A percentile compares a stretch with the other conserved stretches of the same genome.
Conservation (phyloP, 2,888 invertebrate species). For the Hyposoter dolosus region DNA sequence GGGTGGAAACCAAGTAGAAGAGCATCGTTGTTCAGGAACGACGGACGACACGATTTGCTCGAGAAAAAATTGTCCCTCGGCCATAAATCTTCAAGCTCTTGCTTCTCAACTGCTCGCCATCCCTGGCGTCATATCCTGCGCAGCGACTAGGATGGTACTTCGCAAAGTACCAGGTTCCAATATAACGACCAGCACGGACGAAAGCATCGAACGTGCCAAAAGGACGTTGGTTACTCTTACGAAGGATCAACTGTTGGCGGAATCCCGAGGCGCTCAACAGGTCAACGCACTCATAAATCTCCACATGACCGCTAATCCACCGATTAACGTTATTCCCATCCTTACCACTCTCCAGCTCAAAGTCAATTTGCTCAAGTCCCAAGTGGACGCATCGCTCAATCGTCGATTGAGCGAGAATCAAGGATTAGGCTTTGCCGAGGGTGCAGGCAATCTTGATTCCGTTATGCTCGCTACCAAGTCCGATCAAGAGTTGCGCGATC, state of each 20-base stretch:
- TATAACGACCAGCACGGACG: conserved; percentile 76
- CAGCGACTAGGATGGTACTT: conserved; percentile 78
- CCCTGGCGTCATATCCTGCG: conserved; percentile 80
- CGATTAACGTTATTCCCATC: conserved; percentile 77
- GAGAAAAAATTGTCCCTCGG: conserved; percentile 78
- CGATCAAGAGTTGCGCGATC: conserved; percentile 79
- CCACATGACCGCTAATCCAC: conserved; percentile 79
- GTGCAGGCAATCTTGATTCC: conserved; percentile 73
- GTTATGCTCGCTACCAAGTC: conserved; percentile 75
- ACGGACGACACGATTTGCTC: conserved; percentile 76
- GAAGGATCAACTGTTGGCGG: conserved; percentile 80
- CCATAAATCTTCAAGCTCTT: conserved; percentile 80
- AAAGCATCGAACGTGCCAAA: conserved; percentile 78
- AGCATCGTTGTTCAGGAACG: conserved; percentile 72
- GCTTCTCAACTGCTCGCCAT: conserved; percentile 80
- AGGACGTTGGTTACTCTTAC: conserved; percentile 73
- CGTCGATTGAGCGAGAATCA: conserved; percentile 77
- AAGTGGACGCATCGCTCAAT: conserved; percentile 78
- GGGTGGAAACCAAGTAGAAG: conserved; percentile 44
- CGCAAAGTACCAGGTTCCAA: conserved; percentile 80
- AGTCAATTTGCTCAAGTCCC: conserved; percentile 79
- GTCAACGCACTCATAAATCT: conserved; percentile 80
- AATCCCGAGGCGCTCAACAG: conserved; percentile 78
- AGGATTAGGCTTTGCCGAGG: conserved; percentile 73
- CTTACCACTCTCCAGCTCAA: conserved; percentile 81